Conservation (phyloP, 2,797 vertebrate genomes). For the Sternotherus odoratus region DNA sequence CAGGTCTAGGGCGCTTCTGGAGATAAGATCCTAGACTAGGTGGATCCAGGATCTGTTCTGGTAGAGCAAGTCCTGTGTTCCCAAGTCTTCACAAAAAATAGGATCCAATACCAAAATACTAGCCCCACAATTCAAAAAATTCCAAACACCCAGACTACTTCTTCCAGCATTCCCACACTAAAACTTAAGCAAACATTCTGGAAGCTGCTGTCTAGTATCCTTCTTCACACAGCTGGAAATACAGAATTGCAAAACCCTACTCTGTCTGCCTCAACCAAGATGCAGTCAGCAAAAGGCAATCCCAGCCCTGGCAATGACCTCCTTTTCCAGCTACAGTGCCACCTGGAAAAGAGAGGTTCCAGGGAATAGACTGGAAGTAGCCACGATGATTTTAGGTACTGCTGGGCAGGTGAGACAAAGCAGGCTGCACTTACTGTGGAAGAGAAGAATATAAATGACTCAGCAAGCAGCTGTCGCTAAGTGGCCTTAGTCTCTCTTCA, state of each 20-base stretch:
- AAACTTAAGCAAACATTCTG: not conserved
- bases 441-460: not conserved
- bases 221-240: fast-evolving
- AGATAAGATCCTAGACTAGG: fast-evolving
- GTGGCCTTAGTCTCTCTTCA: fast-evolving
- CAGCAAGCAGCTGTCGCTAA: not conserved
- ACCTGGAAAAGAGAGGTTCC: not conserved
- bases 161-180: too few relatives aligned
- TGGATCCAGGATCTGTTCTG: not conserved
- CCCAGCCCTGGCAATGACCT: not conserved
- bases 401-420: not conserved
- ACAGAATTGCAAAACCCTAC: not conserved
- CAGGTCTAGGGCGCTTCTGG: not conserved
- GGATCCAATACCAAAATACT: not conserved
- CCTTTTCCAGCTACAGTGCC: not conserved
- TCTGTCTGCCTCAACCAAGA: fast-evolving
- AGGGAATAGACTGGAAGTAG: not conserved
- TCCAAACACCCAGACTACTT: not conserved
- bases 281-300: not conserved
- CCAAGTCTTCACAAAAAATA: not conserved
- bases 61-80: not conserved
- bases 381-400: not conserved
- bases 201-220: not conserved
- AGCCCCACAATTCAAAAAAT: not conserved
- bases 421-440: not conserved